Base-by-base conservation (phyloP, 2,888 invertebrate genomes). In the Epinotia brunnichana region DNA sequence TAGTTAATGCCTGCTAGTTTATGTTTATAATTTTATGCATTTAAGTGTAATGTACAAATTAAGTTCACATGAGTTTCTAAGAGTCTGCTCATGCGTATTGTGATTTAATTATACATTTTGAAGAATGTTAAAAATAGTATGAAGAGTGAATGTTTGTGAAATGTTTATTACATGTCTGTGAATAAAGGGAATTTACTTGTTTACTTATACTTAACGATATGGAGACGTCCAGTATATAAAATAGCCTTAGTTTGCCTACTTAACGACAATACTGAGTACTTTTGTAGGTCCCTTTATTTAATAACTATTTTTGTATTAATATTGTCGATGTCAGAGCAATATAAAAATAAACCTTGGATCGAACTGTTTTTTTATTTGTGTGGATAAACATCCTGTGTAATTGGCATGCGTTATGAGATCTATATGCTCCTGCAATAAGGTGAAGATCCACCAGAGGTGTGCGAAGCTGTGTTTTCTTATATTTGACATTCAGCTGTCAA, bases 31-130 rank as follows among this genome's bases (percentile, higher is more conserved):
- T 81, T 86, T 87, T 84, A 86, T 88, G 92, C 92, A 92, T 92
- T 92, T 92, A 73, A 73, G 68, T 73, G 35, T 73, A 84, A 85
- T 92, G 91, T 92, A 92, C 92, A 92, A 92, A 92, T 85, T 88
- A 89, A 90, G 88, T 87, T 85, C 79, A 84, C 87, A 86, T 88
- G 87, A 85, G 87, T 84, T 75, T 77, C 62, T 79, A 83, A 81
- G 81, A 77, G 77, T 81, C 76, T 83, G 86, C 88, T 88, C 86
- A 85, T 88, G 87, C 82, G 78, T 82, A 88, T 86, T 92, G 91
- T 92, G 92, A 91, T 91, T 82, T 87, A 82, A 83, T 77, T 77
- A 77, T 76, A 75, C 70, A 76, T 81, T 69, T 73, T 59, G 68
- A 53, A 73, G 57, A 69, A 62, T 72, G 73, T 63, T 57, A 61